These are phyloP conservation scores for Spondyliosoma cantharus DNA, from an alignment of 2,797 vertebrate genomes.

Conservation along the genomic window DNA sequence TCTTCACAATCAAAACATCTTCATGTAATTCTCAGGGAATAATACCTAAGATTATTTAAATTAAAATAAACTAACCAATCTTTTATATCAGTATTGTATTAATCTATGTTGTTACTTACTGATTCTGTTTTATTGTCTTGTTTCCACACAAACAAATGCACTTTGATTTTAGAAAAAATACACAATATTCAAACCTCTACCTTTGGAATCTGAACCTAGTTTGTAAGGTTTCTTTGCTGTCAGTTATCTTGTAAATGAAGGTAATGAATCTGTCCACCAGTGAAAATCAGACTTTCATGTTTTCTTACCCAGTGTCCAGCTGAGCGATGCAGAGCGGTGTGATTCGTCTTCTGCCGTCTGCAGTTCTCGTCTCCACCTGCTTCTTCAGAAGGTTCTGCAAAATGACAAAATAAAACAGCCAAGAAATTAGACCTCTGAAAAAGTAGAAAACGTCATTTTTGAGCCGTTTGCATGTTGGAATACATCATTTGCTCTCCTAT, in stretches of 20 bases:
- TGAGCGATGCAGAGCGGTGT: conserved; percentile 98
- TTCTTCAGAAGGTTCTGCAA: conserved; percentile 97
- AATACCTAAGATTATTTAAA: too few species aligned
- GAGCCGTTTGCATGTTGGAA: not conserved
- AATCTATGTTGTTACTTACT: too few species aligned
- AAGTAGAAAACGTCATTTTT: not conserved
- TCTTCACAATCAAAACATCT: not conserved
- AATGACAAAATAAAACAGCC: not conserved
- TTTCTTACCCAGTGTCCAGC: conserved; percentile 93
- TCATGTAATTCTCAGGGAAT: too few species aligned
- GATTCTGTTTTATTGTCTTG: not conserved
- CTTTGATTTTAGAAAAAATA: not conserved
- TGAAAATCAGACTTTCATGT: not conserved
- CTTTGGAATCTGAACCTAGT: not conserved
- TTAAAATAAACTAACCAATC: too few species aligned
- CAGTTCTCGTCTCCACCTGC: conserved; percentile 96
- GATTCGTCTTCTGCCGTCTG: conserved; percentile 95
- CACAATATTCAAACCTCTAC: not conserved
- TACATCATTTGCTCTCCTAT: not conserved
- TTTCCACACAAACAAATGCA: not conserved
- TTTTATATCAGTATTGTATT: too few species aligned
- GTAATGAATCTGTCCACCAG: not conserved
- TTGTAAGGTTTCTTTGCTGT: not conserved
- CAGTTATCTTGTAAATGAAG: not conserved
- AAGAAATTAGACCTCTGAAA: not conserved